These are phyloP conservation scores for Cheirogaleus major DNA, from an alignment of 2,797 vertebrate species.

Conservation along the genomic window DNA sequence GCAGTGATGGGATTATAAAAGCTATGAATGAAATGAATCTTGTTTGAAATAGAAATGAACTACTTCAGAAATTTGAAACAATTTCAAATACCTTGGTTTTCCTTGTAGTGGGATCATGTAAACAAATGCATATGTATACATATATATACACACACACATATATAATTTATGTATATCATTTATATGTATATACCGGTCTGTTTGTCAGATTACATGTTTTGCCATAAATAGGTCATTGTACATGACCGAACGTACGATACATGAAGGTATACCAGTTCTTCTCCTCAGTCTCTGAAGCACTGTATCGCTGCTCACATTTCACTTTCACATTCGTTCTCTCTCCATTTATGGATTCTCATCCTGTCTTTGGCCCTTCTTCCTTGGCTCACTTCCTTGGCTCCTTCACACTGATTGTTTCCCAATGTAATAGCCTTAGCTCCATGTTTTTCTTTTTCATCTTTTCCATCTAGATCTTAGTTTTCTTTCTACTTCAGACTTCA, in stretches of 20 bases:
- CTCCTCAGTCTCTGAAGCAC: not conserved
- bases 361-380: not conserved
- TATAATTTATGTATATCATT: not conserved
- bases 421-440: accelerated
- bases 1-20: not conserved
- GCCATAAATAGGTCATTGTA: not conserved
- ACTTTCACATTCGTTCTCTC: accelerated
- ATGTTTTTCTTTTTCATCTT: not conserved
- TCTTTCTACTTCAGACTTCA: not conserved
- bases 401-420: not conserved
- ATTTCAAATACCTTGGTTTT: not conserved
- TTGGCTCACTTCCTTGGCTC: too few species aligned
- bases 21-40: not conserved
- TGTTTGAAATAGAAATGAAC: conserved; percentile 29
- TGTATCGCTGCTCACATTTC: accelerated
- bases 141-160: too few species aligned
- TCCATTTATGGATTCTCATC: not conserved
- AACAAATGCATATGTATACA: not conserved
- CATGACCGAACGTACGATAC: accelerated
- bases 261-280: accelerated
- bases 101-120: not conserved
- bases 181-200: not conserved
- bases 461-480: not conserved
- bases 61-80: not conserved
- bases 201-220: not conserved